Evolutionary conservation across 2,888 invertebrate genomes (phyloP).

Genomic region (Orchesella flavescens): DNA sequence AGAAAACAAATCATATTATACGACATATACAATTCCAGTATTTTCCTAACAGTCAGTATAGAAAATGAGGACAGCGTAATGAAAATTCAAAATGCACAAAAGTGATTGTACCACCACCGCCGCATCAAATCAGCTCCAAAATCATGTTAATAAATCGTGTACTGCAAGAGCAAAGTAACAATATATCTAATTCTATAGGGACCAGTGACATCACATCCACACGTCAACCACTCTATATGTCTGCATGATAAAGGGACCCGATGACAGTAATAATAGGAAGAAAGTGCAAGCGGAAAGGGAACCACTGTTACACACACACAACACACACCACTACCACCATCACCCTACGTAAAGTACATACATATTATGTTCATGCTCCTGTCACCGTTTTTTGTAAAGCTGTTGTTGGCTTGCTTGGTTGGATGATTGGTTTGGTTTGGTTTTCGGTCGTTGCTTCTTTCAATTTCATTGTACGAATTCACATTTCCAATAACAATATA

Average conservation of each 20-base stretch:
- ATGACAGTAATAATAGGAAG: not conserved
- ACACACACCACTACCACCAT: not conserved
- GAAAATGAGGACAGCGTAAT: too few species aligned
- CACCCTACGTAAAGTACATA: not conserved
- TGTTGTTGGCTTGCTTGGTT: not conserved
- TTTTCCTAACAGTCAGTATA: too few species aligned
- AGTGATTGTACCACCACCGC: too few species aligned
- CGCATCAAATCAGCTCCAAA: too few species aligned
- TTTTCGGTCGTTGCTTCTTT: constrained; percentile 1
- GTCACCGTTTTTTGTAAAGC: constrained; percentile 16
- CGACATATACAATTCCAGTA: too few species aligned
- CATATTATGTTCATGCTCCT: too few species aligned
- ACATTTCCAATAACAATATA: not conserved
- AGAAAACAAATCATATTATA: too few species aligned
- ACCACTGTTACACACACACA: not conserved
- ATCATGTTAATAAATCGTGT: too few species aligned
- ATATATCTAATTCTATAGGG: not conserved
- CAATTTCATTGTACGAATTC: not conserved
- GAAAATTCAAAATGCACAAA: too few species aligned
- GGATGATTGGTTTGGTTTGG: constrained; percentile 25
- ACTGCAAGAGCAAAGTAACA: not conserved
- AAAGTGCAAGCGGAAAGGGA: not conserved
- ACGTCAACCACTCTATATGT: not conserved
- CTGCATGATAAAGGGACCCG: constrained; percentile 9
- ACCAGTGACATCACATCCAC: not conserved